Evolutionary conservation across 2,113 vertebrate species (phyloP).

Genomic region (Salvelinus alpinus): DNA sequence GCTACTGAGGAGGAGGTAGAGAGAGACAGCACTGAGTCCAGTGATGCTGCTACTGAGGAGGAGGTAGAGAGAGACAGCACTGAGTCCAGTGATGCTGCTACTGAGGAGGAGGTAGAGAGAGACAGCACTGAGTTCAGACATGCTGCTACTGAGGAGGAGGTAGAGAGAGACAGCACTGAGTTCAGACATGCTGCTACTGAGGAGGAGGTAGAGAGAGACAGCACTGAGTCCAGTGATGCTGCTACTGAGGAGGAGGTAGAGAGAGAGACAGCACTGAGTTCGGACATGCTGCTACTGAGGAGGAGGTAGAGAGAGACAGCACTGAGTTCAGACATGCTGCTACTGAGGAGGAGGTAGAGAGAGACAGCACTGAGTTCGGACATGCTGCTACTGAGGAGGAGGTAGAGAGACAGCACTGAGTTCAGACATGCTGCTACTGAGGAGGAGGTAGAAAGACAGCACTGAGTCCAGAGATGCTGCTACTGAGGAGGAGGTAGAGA

Average conservation of each 20-base stretch:
- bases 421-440: too few species aligned
- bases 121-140: too few species aligned
- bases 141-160: constrained; percentile 9
- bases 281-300: constrained; percentile 11
- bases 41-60: too few species aligned
- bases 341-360: too few species aligned
- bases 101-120: constrained; percentile 5
- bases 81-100: constrained; percentile 3
- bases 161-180: background rate
- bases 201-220: too few species aligned
- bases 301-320: background rate
- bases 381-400: constrained; percentile 7
- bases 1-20: constrained; percentile 8
- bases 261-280: background rate
- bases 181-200: too few species aligned
- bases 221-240: too few species aligned
- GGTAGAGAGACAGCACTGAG: background rate
- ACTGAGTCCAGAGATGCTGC: constrained; percentile 1
- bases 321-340: too few species aligned
- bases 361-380: background rate
- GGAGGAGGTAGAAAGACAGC: too few species aligned
- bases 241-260: too few species aligned
- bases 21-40: background rate
- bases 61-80: too few species aligned
- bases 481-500: constrained; percentile 7